phyloP scores from a whole-genome alignment of 2,797 vertebrate species.

The Craterocephalus amniculus region DNA sequence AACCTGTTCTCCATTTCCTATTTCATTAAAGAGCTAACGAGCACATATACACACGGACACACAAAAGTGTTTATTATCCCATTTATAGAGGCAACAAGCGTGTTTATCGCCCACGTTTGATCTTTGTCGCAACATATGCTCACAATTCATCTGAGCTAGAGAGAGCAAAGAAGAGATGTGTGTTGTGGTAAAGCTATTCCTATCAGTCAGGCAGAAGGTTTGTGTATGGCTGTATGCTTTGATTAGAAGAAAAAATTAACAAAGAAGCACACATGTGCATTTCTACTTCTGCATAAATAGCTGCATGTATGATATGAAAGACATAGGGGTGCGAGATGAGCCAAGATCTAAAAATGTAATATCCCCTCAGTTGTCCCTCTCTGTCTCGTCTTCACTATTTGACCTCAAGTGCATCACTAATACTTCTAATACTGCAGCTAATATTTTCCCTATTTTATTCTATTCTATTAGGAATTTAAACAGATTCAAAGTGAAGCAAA shows the following conservation, averaged over 20 bases:
- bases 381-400: constrained; percentile 32
- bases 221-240: constrained; percentile 35
- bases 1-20: constrained; percentile 65
- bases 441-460: too few species aligned
- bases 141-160: constrained; percentile 55
- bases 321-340: constrained; percentile 40
- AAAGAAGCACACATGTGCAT: constrained; percentile 24
- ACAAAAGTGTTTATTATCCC: constrained; percentile 65
- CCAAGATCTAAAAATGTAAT: constrained; percentile 22
- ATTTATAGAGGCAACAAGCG: constrained; percentile 74
- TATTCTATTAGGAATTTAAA: constrained; percentile 48
- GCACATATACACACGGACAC: constrained; percentile 60
- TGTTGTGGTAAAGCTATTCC: constrained; percentile 43
- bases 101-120: constrained; percentile 74
- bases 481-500: constrained; percentile 44
- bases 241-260: constrained; percentile 37
- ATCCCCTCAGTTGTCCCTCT: constrained; percentile 18
- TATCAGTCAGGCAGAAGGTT: constrained; percentile 33
- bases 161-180: constrained; percentile 19
- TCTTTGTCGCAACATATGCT: constrained; percentile 78
- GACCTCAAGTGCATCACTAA: constrained; percentile 60
- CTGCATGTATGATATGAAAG: constrained; percentile 35
- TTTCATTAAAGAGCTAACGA: constrained; percentile 74
- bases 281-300: constrained; percentile 17
- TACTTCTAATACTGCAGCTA: constrained; percentile 44